These are phyloP conservation scores for Urocitellus parryii DNA, from an alignment of 2,113 vertebrate genomes.

Conservation along the genomic window DNA sequence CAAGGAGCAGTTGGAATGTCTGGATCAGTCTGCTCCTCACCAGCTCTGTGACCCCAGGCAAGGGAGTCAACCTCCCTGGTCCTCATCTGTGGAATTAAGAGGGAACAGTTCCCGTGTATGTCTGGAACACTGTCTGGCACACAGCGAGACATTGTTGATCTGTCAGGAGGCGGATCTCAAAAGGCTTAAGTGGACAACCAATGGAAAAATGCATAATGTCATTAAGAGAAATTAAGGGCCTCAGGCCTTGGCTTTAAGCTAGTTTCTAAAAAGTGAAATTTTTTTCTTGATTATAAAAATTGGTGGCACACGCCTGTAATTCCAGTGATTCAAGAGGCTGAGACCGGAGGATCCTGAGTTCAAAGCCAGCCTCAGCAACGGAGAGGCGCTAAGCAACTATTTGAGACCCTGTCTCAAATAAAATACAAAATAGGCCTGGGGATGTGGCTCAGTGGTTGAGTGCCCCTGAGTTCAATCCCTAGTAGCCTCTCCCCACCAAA, in stretches of 20 bases:
- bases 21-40: not conserved
- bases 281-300: slow-evolving; percentile 58
- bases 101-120: not conserved
- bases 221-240: slow-evolving; percentile 42
- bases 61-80: not conserved
- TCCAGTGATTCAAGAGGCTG: not conserved
- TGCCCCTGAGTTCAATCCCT: no score
- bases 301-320: not conserved
- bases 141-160: not conserved
- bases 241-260: slow-evolving; percentile 19
- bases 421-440: not conserved
- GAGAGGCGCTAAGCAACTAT: not conserved
- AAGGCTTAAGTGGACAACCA: not conserved
- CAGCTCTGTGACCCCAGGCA: not conserved
- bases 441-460: no score
- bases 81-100: slow-evolving; percentile 44
- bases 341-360: not conserved
- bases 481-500: no score
- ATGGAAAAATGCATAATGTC: not conserved
- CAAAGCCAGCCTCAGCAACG: no score
- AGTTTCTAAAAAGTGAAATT: slow-evolving; percentile 33
- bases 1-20: not conserved
- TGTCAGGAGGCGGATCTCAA: not conserved
- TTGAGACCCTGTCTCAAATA: not conserved
- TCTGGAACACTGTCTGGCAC: not conserved